Conservation (phyloP, 2,797 vertebrate genomes). For the Pseudochirops cupreus region DNA sequence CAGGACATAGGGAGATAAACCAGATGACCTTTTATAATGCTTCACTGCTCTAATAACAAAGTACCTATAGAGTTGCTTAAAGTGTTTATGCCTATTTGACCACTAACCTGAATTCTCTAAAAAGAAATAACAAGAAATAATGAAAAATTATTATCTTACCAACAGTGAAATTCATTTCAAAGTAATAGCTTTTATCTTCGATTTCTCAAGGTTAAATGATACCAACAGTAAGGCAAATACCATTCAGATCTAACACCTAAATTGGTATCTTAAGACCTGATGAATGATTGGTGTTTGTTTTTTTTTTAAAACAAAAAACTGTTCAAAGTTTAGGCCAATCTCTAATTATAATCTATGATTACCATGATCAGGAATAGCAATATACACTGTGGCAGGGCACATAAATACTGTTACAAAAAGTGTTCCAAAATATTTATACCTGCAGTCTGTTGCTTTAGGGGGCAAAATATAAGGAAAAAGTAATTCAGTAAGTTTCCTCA, state of each 20-base stretch:
- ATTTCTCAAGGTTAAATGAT: slow-evolving; percentile 41
- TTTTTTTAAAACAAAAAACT: slow-evolving; percentile 52
- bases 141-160: slow-evolving; percentile 34
- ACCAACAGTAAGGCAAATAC: slow-evolving; percentile 27
- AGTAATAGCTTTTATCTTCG: slow-evolving; percentile 42
- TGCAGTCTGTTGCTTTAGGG: slow-evolving; percentile 95
- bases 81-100: slow-evolving; percentile 42
- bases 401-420: slow-evolving; percentile 16
- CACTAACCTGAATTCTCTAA: slow-evolving; percentile 12
- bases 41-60: slow-evolving; percentile 1
- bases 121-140: slow-evolving; percentile 51
- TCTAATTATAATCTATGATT: slow-evolving; percentile 38
- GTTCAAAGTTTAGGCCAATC: slow-evolving; percentile 42
- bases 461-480: slow-evolving; percentile 95
- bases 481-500: slow-evolving; percentile 94
- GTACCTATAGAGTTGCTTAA: slow-evolving; percentile 18
- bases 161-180: slow-evolving; percentile 51
- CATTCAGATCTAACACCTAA: slow-evolving; percentile 19
- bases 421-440: slow-evolving; percentile 85
- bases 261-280: slow-evolving; percentile 40
- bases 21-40: slow-evolving; percentile 5
- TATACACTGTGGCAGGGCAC: background rate
- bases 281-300: background rate
- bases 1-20: background rate
- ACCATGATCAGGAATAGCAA: slow-evolving; percentile 54